A percentile compares a stretch with the other conserved stretches of the same genome.
phyloP scores from a whole-genome alignment of 2,797 vertebrate genomes.

The Hippoglossus hippoglossus region DNA sequence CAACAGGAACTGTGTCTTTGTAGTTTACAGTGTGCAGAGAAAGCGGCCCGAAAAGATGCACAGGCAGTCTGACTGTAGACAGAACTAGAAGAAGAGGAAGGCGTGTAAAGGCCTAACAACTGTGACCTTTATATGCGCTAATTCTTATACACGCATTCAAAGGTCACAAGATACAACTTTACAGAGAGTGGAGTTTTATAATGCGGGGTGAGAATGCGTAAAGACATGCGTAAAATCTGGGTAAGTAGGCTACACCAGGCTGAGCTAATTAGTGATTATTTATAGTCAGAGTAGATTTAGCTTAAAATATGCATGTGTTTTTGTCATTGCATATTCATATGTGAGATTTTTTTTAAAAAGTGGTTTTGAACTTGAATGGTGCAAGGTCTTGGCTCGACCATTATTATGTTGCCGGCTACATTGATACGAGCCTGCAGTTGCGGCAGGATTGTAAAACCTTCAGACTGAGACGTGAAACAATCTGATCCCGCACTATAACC shows the following conservation, averaged over 20 bases:
- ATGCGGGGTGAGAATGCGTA: neutral
- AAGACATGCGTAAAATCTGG: neutral
- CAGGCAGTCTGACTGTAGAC: neutral
- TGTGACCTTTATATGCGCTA: constrained; percentile 5
- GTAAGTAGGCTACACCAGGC: no score
- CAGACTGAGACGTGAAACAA: constrained; percentile 58
- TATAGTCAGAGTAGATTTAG: neutral
- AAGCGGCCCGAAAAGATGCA: constrained; percentile 14
- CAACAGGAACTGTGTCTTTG: constrained; percentile 13
- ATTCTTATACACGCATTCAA: neutral
- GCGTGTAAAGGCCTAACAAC: neutral
- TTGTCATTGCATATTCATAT: neutral
- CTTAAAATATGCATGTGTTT: neutral
- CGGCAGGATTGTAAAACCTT: constrained; percentile 52
- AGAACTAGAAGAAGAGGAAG: neutral
- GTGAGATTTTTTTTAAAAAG: neutral
- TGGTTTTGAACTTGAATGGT: constrained; percentile 79
- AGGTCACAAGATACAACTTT: constrained; percentile 6
- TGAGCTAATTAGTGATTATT: neutral
- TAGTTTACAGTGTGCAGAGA: neutral
- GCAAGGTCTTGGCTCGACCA: constrained; percentile 26
- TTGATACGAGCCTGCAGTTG: neutral
- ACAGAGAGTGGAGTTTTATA: neutral
- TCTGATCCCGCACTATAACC: constrained; percentile 1
- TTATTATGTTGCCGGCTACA: constrained; percentile 18